A percentile compares a stretch with the other conserved stretches of the same genome.
These are phyloP conservation scores for Ethmia dodecea DNA, from an alignment of 2,888 invertebrate species.

Conservation along the genomic window DNA sequence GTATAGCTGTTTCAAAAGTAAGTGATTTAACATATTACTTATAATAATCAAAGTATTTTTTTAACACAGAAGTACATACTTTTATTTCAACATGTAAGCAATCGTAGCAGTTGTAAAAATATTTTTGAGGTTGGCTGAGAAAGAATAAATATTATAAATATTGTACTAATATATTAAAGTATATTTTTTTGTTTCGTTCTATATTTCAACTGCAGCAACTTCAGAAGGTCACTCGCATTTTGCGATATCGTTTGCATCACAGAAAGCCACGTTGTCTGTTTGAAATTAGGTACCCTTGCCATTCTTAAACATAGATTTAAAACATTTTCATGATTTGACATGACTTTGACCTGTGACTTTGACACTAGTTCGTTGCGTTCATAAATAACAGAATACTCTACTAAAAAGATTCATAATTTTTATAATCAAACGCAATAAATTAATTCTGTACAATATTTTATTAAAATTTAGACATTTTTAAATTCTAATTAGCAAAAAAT, in stretches of 20 bases:
- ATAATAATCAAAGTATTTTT: no score
- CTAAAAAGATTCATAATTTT: conserved; percentile 27
- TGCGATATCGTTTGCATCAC: neutral
- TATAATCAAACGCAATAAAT: neutral
- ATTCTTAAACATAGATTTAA: neutral
- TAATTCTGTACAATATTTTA: conserved; percentile 9
- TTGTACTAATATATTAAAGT: no score
- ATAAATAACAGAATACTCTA: conserved; percentile 28
- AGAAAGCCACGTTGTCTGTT: neutral
- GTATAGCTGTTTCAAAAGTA: conserved; percentile 40
- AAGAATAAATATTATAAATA: no score
- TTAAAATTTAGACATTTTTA: conserved; percentile 13
- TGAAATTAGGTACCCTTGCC: neutral
- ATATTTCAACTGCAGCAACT: no score
- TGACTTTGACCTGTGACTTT: conserved; percentile 15
- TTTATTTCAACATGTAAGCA: no score
- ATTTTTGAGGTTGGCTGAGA: no score
- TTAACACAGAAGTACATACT: no score
- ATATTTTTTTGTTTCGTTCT: no score
- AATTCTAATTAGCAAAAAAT: conserved; percentile 5
- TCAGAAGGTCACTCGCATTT: neutral
- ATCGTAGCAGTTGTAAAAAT: no score
- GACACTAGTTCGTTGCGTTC: conserved; percentile 48
- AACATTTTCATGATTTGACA: neutral
- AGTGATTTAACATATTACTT: no score